phyloP scores from a whole-genome alignment of 2,888 invertebrate species.

The Lochmaea crataegi region DNA sequence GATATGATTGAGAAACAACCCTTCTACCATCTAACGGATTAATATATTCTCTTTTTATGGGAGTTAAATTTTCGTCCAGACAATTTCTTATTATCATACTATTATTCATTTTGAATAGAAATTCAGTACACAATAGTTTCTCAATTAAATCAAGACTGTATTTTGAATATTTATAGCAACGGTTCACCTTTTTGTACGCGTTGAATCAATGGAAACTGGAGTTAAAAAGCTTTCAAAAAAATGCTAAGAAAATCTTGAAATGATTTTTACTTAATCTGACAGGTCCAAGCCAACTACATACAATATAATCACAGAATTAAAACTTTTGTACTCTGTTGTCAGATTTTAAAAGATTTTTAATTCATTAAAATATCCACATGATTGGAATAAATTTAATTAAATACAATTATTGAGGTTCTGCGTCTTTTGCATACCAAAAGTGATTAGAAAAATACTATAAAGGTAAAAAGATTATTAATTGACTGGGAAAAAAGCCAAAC shows the following conservation, averaged over 20 bases:
- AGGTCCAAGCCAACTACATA: slow-evolving; percentile 20
- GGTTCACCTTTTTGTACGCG: slow-evolving; percentile 36
- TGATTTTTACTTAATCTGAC: slow-evolving; percentile 37
- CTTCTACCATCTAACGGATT: slow-evolving; percentile 50
- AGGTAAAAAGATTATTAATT: too few species aligned
- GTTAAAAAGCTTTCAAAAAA: slow-evolving; percentile 21
- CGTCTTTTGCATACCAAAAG: too few species aligned
- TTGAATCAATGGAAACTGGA: slow-evolving; percentile 27
- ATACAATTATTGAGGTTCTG: too few species aligned
- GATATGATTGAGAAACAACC: slow-evolving; percentile 52
- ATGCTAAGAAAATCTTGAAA: slow-evolving; percentile 19
- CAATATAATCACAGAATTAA: background rate
- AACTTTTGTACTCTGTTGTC: background rate
- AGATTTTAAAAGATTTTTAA: background rate
- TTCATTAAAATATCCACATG: background rate
- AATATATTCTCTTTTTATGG: slow-evolving; percentile 52
- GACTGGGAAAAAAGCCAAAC: too few species aligned
- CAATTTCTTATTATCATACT: slow-evolving; percentile 47
- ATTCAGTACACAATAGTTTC: background rate
- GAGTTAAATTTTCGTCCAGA: slow-evolving; percentile 43
- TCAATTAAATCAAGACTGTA: slow-evolving; percentile 4
- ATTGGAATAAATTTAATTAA: background rate
- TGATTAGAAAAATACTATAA: too few species aligned
- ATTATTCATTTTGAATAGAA: slow-evolving; percentile 44
- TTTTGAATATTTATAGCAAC: slow-evolving; percentile 34